A percentile compares a stretch with the other conserved stretches of the same genome.
These are phyloP conservation scores for Macaria liturata DNA, from an alignment of 2,888 invertebrate genomes.

Conservation along the genomic window DNA sequence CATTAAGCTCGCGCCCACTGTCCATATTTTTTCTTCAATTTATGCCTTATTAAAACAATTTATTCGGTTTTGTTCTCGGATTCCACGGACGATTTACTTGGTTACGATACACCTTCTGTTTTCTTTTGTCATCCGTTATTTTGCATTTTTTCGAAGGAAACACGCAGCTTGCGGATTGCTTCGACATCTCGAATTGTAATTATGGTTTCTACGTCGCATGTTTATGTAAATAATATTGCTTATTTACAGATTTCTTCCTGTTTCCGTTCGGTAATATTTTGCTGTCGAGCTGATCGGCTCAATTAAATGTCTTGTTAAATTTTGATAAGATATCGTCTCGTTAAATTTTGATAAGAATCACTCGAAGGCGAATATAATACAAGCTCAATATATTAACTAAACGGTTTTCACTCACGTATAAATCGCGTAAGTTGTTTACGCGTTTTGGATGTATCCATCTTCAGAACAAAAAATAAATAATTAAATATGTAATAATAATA, in stretches of 20 bases:
- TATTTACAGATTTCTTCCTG: slow-evolving; percentile 21
- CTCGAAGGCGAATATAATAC: too few relatives aligned
- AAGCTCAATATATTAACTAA: too few relatives aligned
- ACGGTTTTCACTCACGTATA: too few relatives aligned
- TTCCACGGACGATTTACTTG: slow-evolving; percentile 72
- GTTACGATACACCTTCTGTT: slow-evolving; percentile 60
- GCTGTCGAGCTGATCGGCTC: background rate
- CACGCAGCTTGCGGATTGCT: slow-evolving; percentile 17
- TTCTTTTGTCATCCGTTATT: slow-evolving; percentile 67
- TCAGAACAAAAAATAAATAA: too few relatives aligned
- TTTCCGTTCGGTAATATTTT: background rate
- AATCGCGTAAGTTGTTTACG: too few relatives aligned
- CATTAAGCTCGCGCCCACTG: slow-evolving; percentile 18
- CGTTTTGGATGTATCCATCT: too few relatives aligned
- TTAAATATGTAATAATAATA: too few relatives aligned
- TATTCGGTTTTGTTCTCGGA: slow-evolving; percentile 70
- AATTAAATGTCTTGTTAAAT: background rate
- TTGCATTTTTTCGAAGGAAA: slow-evolving; percentile 53
- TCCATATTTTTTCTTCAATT: slow-evolving; percentile 57
- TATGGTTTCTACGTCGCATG: slow-evolving; percentile 31
- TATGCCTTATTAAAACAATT: slow-evolving; percentile 79
- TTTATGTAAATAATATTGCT: slow-evolving; percentile 35
- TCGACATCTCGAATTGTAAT: slow-evolving; percentile 35
- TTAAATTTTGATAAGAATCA: background rate
- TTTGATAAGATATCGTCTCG: background rate